These are phyloP conservation scores for Otus sunia DNA, from an alignment of 2,113 vertebrate species.

Conservation along the genomic window DNA sequence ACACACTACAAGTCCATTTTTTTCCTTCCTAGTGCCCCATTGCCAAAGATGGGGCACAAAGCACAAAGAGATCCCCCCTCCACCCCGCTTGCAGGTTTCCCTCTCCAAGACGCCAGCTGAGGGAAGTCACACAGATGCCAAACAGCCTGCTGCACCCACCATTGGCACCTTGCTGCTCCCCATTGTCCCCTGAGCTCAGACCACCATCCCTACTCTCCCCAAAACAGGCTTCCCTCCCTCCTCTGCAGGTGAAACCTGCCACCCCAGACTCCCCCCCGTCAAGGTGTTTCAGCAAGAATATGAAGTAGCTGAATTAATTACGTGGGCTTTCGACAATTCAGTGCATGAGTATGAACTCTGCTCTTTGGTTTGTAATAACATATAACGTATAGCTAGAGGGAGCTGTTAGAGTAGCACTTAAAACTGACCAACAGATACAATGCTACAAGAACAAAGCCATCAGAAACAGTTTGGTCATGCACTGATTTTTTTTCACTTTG, in stretches of 20 bases:
- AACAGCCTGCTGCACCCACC: neutral
- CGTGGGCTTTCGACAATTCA: rapidly evolving
- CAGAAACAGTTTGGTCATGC: neutral
- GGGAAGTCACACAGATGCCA: neutral
- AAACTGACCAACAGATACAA: neutral
- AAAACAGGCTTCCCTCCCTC: rapidly evolving
- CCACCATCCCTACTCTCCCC: neutral
- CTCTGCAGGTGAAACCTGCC: neutral
- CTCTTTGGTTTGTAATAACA: neutral
- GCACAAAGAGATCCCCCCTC: neutral
- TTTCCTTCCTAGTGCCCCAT: neutral
- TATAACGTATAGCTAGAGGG: neutral
- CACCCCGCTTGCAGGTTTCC: neutral
- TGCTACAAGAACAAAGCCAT: neutral
- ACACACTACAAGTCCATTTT: neutral
- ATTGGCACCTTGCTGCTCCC: neutral
- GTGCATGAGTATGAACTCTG: neutral
- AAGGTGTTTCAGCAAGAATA: neutral
- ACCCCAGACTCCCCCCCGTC: rapidly evolving
- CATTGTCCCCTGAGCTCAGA: neutral
- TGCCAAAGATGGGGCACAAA: neutral
- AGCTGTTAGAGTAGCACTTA: neutral
- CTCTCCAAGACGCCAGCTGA: neutral
- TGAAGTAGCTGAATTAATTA: neutral
- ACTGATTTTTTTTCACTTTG: neutral